Evolutionary conservation across 2,113 vertebrate species (phyloP).

Genomic region (Xiphias gladius): DNA sequence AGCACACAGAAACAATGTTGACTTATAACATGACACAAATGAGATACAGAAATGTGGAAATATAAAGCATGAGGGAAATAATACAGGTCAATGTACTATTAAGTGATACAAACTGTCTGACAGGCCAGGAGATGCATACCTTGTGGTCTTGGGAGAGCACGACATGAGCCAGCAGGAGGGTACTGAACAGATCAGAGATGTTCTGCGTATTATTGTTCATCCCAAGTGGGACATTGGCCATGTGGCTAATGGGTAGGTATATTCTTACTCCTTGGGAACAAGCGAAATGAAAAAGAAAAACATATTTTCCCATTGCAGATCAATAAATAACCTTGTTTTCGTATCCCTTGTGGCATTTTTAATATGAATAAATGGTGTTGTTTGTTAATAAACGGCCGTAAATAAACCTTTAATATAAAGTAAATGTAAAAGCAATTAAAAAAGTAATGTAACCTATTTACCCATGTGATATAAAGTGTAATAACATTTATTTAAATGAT

Average conservation of each 20-base stretch:
- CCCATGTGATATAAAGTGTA: background rate
- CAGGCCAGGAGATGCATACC: conserved; percentile 78
- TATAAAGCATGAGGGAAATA: background rate
- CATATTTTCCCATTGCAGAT: background rate
- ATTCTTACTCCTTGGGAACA: background rate
- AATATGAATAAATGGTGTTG: background rate
- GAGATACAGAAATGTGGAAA: background rate
- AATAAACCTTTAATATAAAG: background rate
- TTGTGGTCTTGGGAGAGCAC: conserved; percentile 78
- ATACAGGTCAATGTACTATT: background rate
- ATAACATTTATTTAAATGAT: too few relatives aligned
- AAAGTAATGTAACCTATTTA: background rate
- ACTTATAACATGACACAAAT: background rate
- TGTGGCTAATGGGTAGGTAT: conserved; percentile 75
- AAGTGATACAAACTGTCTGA: background rate
- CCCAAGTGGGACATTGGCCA: conserved; percentile 78
- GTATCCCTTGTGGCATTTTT: too few relatives aligned
- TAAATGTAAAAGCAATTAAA: background rate
- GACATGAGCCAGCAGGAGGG: conserved; percentile 74
- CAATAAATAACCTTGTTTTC: background rate
- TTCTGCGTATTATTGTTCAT: conserved; percentile 78
- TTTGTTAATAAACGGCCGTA: background rate
- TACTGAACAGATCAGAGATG: conserved; percentile 76
- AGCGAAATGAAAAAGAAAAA: background rate
- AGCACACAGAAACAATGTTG: background rate